These are phyloP conservation scores for Tetramorium alpestre DNA, from an alignment of 1,140 invertebrate species.

Conservation along the genomic window DNA sequence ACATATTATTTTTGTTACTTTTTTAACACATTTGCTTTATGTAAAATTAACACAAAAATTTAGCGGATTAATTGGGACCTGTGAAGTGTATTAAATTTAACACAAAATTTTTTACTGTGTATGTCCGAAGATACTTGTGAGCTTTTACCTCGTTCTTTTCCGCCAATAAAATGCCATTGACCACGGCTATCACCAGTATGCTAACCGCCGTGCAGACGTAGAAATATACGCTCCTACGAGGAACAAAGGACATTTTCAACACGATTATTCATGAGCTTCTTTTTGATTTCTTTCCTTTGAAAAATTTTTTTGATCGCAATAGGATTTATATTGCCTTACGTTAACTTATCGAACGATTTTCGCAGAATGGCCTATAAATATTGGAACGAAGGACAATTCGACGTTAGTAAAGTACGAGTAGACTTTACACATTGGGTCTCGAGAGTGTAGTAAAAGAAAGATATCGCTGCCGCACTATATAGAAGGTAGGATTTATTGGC, in stretches of 20 bases:
- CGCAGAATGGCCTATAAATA: background rate
- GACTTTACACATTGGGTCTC: background rate
- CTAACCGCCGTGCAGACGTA: conserved; percentile 78
- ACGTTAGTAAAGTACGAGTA: background rate
- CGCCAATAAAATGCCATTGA: conserved; percentile 81
- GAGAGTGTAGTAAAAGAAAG: background rate
- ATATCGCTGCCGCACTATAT: background rate
- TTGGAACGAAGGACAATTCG: background rate
- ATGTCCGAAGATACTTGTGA: background rate
- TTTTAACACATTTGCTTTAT: too few relatives aligned
- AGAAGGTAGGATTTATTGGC: conserved; percentile 17
- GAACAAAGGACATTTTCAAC: background rate
- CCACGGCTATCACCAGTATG: conserved; percentile 75
- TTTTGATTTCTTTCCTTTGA: background rate
- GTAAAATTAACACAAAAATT: too few relatives aligned
- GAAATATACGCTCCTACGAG: conserved; percentile 79
- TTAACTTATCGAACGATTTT: conserved; percentile 1
- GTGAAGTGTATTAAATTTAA: too few relatives aligned
- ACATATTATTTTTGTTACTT: too few relatives aligned
- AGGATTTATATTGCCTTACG: background rate
- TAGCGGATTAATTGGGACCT: too few relatives aligned
- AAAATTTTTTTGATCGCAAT: background rate
- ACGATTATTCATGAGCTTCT: background rate
- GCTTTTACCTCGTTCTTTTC: conserved; percentile 82
- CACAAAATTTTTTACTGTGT: too few relatives aligned